A percentile compares a stretch with the other conserved stretches of the same genome.
Evolutionary conservation across 2,888 invertebrate genomes (phyloP).

Genomic region (Danaus chrysippus): DNA sequence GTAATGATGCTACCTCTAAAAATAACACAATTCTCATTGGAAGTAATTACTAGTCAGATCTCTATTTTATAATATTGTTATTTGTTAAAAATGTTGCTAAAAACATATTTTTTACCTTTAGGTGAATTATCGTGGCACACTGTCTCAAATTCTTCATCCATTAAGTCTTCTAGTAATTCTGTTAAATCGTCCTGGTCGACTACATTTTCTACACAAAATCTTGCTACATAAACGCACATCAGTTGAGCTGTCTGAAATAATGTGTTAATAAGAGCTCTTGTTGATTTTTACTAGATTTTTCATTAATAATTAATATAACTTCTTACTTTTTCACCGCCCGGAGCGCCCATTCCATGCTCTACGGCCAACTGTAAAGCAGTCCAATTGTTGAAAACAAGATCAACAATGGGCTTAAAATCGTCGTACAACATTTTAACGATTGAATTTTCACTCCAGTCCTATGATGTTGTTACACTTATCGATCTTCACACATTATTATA

Average conservation of each 20-base stretch:
- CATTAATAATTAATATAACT: background rate
- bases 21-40: conserved; percentile 27
- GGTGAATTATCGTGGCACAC: conserved; percentile 85
- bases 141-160: conserved; percentile 87
- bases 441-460: conserved; percentile 10
- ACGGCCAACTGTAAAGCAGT: conserved; percentile 84
- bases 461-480: conserved; percentile 10
- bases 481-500: conserved; percentile 22
- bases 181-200: conserved; percentile 79
- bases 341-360: conserved; percentile 86
- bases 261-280: background rate
- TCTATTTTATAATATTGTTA: no score
- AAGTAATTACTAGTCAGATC: background rate
- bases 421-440: conserved; percentile 61
- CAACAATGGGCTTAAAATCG: conserved; percentile 80
- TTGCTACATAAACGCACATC: conserved; percentile 81
- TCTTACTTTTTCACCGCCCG: conserved; percentile 82
- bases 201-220: conserved; percentile 81
- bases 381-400: conserved; percentile 85
- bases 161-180: conserved; percentile 83
- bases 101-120: conserved; percentile 59
- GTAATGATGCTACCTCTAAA: conserved; percentile 80
- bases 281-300: background rate
- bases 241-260: conserved; percentile 79
- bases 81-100: no score